phyloP scores from a whole-genome alignment of 2,797 vertebrate genomes.

The Euthynnus affinis region DNA sequence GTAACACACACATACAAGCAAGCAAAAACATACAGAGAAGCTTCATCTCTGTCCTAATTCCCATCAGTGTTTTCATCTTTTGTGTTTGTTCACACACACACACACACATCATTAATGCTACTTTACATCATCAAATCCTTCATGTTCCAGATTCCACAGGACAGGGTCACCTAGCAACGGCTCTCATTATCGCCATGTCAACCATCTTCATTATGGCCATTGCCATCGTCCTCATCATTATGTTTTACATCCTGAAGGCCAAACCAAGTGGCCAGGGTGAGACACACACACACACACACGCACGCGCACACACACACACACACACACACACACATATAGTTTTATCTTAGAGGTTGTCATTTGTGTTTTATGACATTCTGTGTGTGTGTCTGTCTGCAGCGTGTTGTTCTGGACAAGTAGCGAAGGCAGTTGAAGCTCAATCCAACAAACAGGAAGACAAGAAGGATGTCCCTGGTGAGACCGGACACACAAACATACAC shows the following conservation, averaged over 20 bases:
- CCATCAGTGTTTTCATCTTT: neutral
- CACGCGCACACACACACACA: neutral
- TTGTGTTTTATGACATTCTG: constrained; percentile 7
- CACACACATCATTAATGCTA: constrained; percentile 1
- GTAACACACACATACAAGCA: constrained; percentile 77
- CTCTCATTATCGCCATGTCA: constrained; percentile 99
- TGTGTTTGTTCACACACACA: neutral
- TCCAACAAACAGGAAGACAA: constrained; percentile 94
- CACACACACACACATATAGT: neutral
- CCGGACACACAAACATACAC: constrained; percentile 8
- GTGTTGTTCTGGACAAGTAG: constrained; percentile 93
- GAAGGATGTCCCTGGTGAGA: constrained; percentile 93
- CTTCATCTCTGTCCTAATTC: neutral
- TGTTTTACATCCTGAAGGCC: constrained; percentile 98
- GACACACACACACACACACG: constrained; percentile 9
- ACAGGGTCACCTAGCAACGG: constrained; percentile 96
- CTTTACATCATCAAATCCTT: constrained; percentile 5
- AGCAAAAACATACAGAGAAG: neutral
- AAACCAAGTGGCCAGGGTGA: constrained; percentile 94
- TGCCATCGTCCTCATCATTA: constrained; percentile 97
- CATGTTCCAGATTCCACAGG: constrained; percentile 88
- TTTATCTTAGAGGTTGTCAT: neutral
- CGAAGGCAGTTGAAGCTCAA: constrained; percentile 93
- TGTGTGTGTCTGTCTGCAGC: constrained; percentile 80
- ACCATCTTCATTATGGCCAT: constrained; percentile 99